phyloP scores from a whole-genome alignment of 1,140 invertebrate species.

The Drosophila biarmipes region DNA sequence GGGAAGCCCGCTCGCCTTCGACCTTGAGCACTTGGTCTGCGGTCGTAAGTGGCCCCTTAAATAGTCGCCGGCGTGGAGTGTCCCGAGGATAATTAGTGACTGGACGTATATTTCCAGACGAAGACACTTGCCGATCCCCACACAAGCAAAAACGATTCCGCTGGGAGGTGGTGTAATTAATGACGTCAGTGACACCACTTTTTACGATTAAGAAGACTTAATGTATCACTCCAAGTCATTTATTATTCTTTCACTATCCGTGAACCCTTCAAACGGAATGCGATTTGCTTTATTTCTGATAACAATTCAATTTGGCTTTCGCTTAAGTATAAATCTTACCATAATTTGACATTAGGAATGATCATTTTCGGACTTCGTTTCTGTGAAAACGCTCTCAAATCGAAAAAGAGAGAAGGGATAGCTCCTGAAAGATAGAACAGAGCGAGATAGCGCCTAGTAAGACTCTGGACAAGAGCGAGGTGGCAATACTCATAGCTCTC shows the following conservation, averaged over 20 bases:
- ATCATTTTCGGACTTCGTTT: too few relatives aligned
- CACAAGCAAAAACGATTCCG: neutral
- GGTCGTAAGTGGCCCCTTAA: slow-evolving; percentile 37
- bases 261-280: neutral
- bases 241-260: slow-evolving; percentile 9
- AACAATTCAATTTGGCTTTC: too few relatives aligned
- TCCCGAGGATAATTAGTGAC: slow-evolving; percentile 49
- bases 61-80: slow-evolving; percentile 25
- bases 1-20: slow-evolving; percentile 9
- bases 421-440: too few relatives aligned
- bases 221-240: neutral
- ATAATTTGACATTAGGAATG: too few relatives aligned
- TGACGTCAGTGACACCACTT: neutral
- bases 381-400: too few relatives aligned
- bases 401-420: too few relatives aligned
- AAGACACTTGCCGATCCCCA: slow-evolving; percentile 1
- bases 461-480: too few relatives aligned
- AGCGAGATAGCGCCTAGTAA: too few relatives aligned
- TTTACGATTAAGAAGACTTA: neutral
- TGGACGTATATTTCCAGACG: slow-evolving; percentile 18
- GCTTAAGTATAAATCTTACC: too few relatives aligned
- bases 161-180: neutral
- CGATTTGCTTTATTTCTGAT: neutral
- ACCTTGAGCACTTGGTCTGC: slow-evolving; percentile 35
- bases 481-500: too few relatives aligned